Percentiles rank a stretch among this genome's conserved stretches.
Conservation (phyloP, 92 coral and sea anemone species). For the Ricordea florida region DNA sequence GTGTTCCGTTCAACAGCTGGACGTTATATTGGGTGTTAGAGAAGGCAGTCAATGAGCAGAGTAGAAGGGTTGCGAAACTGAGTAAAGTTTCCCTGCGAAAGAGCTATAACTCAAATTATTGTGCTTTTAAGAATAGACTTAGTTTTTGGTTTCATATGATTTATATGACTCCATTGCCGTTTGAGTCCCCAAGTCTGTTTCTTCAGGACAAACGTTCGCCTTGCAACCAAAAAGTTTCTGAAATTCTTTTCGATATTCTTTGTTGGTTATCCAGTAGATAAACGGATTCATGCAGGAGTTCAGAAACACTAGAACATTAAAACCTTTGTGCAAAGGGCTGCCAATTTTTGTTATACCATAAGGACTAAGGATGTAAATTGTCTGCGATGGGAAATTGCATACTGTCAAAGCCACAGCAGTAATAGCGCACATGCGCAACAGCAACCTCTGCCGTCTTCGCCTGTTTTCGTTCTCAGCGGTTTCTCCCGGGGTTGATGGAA, state of each 20-base stretch:
- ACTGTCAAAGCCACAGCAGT: conserved; percentile 65
- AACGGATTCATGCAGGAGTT: conserved; percentile 63
- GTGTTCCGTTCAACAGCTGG: too few relatives aligned
- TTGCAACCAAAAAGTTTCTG: conserved; percentile 1
- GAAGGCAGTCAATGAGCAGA: too few relatives aligned
- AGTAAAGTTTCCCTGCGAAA: too few relatives aligned
- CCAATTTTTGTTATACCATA: conserved; percentile 19
- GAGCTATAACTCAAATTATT: too few relatives aligned
- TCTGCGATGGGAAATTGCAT: conserved; percentile 69
- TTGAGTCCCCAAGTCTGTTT: not conserved
- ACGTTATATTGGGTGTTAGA: too few relatives aligned
- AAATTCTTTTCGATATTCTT: conserved; percentile 42
- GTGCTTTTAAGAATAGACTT: too few relatives aligned
- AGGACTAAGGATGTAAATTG: conserved; percentile 45
- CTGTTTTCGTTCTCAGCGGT: not conserved
- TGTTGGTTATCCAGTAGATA: conserved; percentile 67
- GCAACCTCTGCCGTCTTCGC: conserved; percentile 16
- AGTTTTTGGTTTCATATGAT: too few relatives aligned
- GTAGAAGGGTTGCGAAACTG: too few relatives aligned
- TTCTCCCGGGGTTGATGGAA: conserved; percentile 23
- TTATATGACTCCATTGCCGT: too few relatives aligned
- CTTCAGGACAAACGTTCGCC: not conserved
- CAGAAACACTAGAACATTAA: conserved; percentile 16
- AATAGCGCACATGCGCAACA: conserved; percentile 71
- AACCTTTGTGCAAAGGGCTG: conserved; percentile 38